A percentile compares a stretch with the other conserved stretches of the same genome.
phyloP scores from a whole-genome alignment of 2,888 invertebrate genomes.

The Tiliacea citrago region DNA sequence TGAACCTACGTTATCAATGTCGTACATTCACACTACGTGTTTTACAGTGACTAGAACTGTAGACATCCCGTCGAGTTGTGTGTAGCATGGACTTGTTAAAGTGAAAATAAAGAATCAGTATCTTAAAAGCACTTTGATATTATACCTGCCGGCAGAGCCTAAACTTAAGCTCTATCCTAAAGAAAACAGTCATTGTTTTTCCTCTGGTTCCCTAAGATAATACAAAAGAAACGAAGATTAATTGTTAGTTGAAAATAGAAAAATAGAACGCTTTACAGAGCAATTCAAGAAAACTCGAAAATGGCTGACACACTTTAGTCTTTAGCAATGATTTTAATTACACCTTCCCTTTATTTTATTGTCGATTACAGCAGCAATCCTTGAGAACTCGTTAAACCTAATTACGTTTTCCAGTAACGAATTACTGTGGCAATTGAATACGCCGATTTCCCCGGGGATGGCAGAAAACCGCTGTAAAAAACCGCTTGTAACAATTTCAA shows the following conservation, averaged over 20 bases:
- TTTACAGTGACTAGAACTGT: not conserved
- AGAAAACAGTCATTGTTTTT: conserved; percentile 48
- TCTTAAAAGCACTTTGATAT: conserved; percentile 26
- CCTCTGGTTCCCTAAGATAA: conserved; percentile 42
- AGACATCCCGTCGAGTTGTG: not conserved
- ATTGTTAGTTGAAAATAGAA: conserved; percentile 40
- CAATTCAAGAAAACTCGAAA: conserved; percentile 40
- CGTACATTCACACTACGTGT: not conserved
- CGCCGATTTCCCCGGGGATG: conserved; percentile 59
- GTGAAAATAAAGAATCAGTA: conserved; percentile 1
- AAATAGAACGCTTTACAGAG: conserved; percentile 38
- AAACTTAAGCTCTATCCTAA: conserved; percentile 37
- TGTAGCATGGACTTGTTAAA: not conserved
- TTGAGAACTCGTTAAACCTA: conserved; percentile 53
- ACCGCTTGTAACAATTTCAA: conserved; percentile 59
- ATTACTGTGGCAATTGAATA: conserved; percentile 64
- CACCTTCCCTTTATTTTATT: conserved; percentile 52
- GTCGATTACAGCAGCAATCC: conserved; percentile 48
- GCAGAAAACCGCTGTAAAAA: conserved; percentile 52
- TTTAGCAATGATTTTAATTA: conserved; percentile 53
- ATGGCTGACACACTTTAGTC: conserved; percentile 28
- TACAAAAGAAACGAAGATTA: conserved; percentile 52
- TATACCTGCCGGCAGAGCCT: conserved; percentile 23
- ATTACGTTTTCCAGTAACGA: conserved; percentile 60
- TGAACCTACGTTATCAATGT: not conserved